Conservation (phyloP, 2,797 vertebrate species). For the Sciaenops ocellatus region DNA sequence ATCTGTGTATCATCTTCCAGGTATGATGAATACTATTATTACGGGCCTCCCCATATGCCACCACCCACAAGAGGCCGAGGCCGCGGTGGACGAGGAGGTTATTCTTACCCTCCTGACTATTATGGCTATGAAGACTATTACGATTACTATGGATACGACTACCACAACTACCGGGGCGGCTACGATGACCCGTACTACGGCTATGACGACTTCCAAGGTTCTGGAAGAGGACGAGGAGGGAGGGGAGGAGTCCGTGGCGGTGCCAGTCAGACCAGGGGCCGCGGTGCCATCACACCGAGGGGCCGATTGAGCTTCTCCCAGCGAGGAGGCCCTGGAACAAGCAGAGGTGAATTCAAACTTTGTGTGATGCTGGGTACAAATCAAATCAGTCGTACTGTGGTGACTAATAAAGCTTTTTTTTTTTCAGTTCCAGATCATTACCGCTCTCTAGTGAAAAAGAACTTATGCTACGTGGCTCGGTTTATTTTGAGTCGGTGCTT, state of each 20-base stretch:
- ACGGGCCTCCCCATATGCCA: slow-evolving; percentile 96
- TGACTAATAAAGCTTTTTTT: not conserved
- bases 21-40: slow-evolving; percentile 99
- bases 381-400: not conserved
- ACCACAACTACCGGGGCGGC: slow-evolving; percentile 99
- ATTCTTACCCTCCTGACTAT: slow-evolving; percentile 97
- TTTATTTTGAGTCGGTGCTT: not conserved
- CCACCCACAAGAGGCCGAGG: slow-evolving; percentile 96
- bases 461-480: not conserved
- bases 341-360: slow-evolving; percentile 86
- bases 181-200: slow-evolving; percentile 99
- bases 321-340: slow-evolving; percentile 94
- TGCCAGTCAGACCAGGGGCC: slow-evolving; percentile 89
- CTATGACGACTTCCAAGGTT: slow-evolving; percentile 98
- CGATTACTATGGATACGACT: slow-evolving; percentile 99
- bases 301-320: slow-evolving; percentile 90
- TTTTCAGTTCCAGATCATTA: slow-evolving; percentile 2
- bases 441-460: not conserved
- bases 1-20: slow-evolving; percentile 74
- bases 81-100: slow-evolving; percentile 94
- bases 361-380: not conserved
- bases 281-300: slow-evolving; percentile 89
- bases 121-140: slow-evolving; percentile 99
- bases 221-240: slow-evolving; percentile 94
- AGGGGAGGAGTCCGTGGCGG: slow-evolving; percentile 89